Evolutionary conservation across 2,797 vertebrate species (phyloP).

Genomic region (Cynopterus sphinx): DNA sequence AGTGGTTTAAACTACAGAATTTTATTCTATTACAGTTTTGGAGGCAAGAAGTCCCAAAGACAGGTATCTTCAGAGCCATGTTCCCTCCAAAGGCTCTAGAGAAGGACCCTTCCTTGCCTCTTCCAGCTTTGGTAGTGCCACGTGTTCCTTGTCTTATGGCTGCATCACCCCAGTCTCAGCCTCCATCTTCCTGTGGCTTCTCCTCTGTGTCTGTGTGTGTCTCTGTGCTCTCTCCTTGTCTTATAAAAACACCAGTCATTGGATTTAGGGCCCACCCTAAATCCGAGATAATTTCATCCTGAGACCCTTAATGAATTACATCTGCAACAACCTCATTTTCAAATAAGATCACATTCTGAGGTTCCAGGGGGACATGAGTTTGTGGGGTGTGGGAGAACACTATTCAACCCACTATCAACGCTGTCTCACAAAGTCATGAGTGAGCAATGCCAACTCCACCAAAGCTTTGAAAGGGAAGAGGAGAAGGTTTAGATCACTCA

Average conservation of each 20-base stretch:
- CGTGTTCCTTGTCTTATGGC: background rate
- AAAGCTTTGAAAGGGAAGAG: background rate
- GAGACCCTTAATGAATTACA: background rate
- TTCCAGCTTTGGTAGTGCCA: background rate
- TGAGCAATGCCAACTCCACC: background rate
- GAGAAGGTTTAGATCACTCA: background rate
- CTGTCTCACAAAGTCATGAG: background rate
- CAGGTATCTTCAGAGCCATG: background rate
- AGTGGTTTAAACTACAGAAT: background rate
- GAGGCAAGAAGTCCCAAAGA: background rate
- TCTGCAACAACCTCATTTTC: background rate
- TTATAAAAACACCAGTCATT: background rate
- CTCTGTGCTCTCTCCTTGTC: background rate
- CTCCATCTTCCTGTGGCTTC: background rate
- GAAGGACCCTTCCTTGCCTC: too few relatives aligned
- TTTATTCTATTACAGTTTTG: background rate
- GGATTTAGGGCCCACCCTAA: background rate
- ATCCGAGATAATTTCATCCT: background rate
- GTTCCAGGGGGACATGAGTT: background rate
- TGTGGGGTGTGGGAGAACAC: rapidly evolving
- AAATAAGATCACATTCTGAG: background rate
- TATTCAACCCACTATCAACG: background rate
- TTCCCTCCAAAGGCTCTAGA: background rate
- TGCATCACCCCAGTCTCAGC: background rate
- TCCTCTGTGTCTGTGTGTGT: background rate